Percentiles rank a stretch among this genome's conserved stretches.
phyloP scores from a whole-genome alignment of 2,797 vertebrate genomes.

The Hippocampus kuda region DNA sequence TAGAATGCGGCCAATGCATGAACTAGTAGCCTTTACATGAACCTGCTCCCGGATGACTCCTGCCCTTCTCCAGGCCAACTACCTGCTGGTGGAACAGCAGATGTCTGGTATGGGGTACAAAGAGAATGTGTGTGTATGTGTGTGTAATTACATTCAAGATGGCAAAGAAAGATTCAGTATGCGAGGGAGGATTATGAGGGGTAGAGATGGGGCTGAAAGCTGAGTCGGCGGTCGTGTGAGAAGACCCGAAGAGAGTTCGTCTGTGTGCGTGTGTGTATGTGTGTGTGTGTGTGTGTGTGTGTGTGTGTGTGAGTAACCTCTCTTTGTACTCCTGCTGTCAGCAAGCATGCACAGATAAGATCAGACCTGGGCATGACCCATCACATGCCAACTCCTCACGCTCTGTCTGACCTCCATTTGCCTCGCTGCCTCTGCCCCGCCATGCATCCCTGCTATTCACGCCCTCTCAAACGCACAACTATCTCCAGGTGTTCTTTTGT shows the following conservation, averaged over 20 bases:
- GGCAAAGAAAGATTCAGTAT: constrained; percentile 48
- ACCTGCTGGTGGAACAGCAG: constrained; percentile 60
- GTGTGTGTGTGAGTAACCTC: constrained; percentile 45
- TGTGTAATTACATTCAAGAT: constrained; percentile 40
- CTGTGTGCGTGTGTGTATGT: constrained; percentile 36
- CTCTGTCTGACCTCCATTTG: constrained; percentile 57
- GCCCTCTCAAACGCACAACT: constrained; percentile 16
- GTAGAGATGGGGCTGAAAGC: constrained; percentile 16
- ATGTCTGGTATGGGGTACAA: constrained; percentile 50
- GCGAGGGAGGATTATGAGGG: constrained; percentile 45
- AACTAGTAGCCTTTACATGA: constrained; percentile 59
- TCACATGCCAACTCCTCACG: constrained; percentile 55
- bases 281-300: constrained; percentile 31
- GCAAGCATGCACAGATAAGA: constrained; percentile 50
- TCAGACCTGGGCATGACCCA: constrained; percentile 59
- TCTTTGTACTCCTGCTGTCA: constrained; percentile 50
- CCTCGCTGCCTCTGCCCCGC: constrained; percentile 40
- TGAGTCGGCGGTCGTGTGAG: constrained; percentile 38
- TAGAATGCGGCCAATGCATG: constrained; percentile 34
- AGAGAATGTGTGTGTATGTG: constrained; percentile 17
- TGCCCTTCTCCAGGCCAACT: constrained; percentile 56
- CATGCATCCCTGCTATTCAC: constrained; percentile 40
- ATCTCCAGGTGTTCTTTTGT: constrained; percentile 60
- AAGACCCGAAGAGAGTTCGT: constrained; percentile 36
- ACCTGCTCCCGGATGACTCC: constrained; percentile 53